phyloP scores from a whole-genome alignment of 2,888 invertebrate species.

The Stramonita haemastoma region DNA sequence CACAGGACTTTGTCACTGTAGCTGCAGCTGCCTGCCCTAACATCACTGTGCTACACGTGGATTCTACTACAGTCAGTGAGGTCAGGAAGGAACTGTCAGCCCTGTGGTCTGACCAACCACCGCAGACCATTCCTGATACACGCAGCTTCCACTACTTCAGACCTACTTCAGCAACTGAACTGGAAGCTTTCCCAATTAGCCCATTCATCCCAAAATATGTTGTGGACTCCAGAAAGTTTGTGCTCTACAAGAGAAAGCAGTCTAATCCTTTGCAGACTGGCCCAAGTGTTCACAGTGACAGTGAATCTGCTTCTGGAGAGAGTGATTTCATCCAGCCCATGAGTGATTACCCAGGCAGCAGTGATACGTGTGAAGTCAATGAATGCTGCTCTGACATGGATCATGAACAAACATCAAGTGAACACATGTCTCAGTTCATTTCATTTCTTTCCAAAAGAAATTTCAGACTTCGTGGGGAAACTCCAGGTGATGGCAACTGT shows the following conservation, averaged over 20 bases:
- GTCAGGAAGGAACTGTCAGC: too few species aligned
- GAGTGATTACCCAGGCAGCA: neutral
- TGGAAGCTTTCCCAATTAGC: too few species aligned
- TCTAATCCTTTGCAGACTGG: slow-evolving; percentile 3
- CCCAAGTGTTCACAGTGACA: neutral
- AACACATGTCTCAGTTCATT: too few species aligned
- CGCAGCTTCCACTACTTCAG: too few species aligned
- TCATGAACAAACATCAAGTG: neutral
- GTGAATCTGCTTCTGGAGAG: neutral
- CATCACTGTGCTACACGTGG: too few species aligned
- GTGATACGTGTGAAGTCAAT: neutral
- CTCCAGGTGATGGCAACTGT: too few species aligned
- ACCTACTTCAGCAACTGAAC: too few species aligned
- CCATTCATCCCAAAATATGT: neutral
- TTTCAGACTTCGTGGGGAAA: too few species aligned
- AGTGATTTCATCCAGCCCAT: neutral
- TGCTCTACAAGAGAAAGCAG: neutral
- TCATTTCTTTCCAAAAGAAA: too few species aligned
- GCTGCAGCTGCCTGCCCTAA: neutral
- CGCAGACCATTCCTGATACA: too few species aligned
- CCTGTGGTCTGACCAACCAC: neutral
- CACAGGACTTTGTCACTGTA: neutral
- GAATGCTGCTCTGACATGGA: slow-evolving; percentile 9
- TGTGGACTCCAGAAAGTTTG: neutral
- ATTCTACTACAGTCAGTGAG: too few species aligned